Evolutionary conservation across 2,888 invertebrate genomes (phyloP).

Genomic region (Helobdella robusta): DNA sequence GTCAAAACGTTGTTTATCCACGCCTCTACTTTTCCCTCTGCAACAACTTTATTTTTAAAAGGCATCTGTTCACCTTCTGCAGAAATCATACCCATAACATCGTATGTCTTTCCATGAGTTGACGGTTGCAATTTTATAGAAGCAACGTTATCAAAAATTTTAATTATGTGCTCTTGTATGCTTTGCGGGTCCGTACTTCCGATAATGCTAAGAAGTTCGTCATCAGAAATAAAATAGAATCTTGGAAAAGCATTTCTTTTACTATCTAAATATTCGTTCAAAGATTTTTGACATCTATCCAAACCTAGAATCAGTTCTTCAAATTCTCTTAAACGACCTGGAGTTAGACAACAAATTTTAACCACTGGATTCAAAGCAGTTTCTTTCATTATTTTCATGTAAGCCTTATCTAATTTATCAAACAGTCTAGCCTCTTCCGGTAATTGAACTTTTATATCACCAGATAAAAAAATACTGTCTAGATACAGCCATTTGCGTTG

Average conservation of each 20-base stretch:
- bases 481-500: constrained; percentile 84
- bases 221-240: constrained; percentile 87
- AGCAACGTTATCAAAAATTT: constrained; percentile 87
- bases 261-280: constrained; percentile 78
- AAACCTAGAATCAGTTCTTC: constrained; percentile 56
- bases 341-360: constrained; percentile 65
- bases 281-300: constrained; percentile 80
- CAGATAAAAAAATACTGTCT: constrained; percentile 81
- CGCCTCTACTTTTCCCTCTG: constrained; percentile 74
- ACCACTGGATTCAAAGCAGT: constrained; percentile 72
- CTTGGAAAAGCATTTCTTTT: constrained; percentile 74
- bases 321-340: constrained; percentile 67
- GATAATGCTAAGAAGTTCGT: constrained; percentile 76
- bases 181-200: constrained; percentile 75
- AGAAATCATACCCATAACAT: constrained; percentile 74
- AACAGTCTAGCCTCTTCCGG: constrained; percentile 83
- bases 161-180: constrained; percentile 85
- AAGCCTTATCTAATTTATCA: constrained; percentile 73
- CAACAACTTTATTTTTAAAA: constrained; percentile 62
- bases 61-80: constrained; percentile 78
- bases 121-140: constrained; percentile 59
- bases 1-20: constrained; percentile 79
- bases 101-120: constrained; percentile 59
- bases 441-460: constrained; percentile 73
- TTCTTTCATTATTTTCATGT: constrained; percentile 74